Evolutionary conservation across 2,888 invertebrate genomes (phyloP).

Genomic region (Leptopilina syphax): DNA sequence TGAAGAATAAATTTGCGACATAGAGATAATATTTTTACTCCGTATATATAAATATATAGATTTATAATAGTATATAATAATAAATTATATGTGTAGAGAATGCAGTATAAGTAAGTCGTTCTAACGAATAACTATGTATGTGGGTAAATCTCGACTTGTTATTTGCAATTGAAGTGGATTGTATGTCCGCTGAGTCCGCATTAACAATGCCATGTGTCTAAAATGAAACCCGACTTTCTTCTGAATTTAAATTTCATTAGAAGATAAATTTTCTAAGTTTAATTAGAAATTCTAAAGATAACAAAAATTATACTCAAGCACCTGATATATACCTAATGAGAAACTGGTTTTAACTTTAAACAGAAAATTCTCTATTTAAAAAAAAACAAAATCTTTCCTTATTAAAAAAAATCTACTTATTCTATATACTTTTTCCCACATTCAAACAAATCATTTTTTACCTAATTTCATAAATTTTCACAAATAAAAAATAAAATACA

Average conservation of each 20-base stretch:
- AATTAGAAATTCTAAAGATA: slow-evolving; percentile 8
- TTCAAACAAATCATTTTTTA: too few species aligned
- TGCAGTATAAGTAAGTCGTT: slow-evolving; percentile 34
- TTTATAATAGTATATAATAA: not conserved
- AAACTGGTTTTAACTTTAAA: not conserved
- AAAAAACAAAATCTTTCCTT: too few species aligned
- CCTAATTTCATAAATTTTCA: too few species aligned
- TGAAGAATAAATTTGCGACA: not conserved
- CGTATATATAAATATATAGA: not conserved
- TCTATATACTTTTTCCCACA: not conserved
- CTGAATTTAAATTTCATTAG: slow-evolving; percentile 33
- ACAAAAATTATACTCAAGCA: not conserved
- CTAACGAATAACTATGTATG: slow-evolving; percentile 32
- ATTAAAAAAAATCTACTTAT: not conserved
- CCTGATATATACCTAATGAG: not conserved
- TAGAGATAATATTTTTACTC: not conserved
- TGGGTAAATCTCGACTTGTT: slow-evolving; percentile 39
- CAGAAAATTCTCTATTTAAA: not conserved
- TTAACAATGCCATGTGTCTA: slow-evolving; percentile 12
- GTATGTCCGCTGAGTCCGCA: slow-evolving; percentile 28
- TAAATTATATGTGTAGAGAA: slow-evolving; percentile 7
- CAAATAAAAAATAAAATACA: too few species aligned
- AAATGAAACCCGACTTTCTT: slow-evolving; percentile 20
- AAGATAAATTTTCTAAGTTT: slow-evolving; percentile 15
- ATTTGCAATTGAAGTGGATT: slow-evolving; percentile 39